A percentile compares a stretch with the other conserved stretches of the same genome.
phyloP scores from a whole-genome alignment of 2,113 vertebrate species.

The Rhombomys opimus region DNA sequence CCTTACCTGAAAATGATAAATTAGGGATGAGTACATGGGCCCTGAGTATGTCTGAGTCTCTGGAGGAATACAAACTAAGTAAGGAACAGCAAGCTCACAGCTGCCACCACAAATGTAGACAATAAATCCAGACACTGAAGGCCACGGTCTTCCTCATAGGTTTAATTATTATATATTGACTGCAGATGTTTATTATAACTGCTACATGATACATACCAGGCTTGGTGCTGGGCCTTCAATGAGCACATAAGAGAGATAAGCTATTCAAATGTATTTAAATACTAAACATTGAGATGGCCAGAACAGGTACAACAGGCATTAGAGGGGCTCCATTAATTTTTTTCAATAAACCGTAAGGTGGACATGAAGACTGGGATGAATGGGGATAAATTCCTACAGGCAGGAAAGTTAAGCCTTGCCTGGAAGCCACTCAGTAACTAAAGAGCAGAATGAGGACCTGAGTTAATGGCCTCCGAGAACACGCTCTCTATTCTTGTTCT shows the following conservation, averaged over 20 bases:
- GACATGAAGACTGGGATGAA: background rate
- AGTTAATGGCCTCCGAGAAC: background rate
- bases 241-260: background rate
- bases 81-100: background rate
- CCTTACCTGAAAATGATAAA: slow-evolving; percentile 36
- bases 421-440: background rate
- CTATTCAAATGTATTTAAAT: background rate
- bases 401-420: background rate
- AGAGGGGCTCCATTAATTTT: background rate
- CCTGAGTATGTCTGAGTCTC: background rate
- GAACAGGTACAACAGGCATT: background rate
- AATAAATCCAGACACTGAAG: background rate
- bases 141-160: background rate
- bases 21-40: background rate
- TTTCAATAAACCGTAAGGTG: background rate
- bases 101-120: background rate
- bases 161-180: background rate
- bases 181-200: background rate
- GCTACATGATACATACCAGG: background rate
- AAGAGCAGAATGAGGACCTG: background rate
- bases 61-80: background rate
- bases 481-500: background rate
- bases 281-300: background rate
- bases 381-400: background rate
- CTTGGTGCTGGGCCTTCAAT: background rate